A percentile compares a stretch with the other conserved stretches of the same genome.
Conservation (phyloP, 2,888 invertebrate species). For the Stenchaetothrips biformis region DNA sequence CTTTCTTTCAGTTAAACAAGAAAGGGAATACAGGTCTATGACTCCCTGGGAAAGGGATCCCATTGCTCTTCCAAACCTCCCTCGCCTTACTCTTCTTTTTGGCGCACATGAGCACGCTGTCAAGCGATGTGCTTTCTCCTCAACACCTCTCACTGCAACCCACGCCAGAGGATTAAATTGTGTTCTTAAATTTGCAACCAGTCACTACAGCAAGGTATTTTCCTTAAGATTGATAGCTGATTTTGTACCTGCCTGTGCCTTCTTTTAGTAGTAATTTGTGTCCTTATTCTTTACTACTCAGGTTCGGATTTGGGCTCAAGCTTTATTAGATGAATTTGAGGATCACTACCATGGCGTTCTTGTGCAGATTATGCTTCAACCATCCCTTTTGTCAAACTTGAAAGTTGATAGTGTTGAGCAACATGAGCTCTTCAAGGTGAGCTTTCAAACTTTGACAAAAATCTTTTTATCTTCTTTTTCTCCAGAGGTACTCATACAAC, state of each 20-base stretch:
- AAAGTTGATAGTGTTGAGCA: conserved; percentile 54
- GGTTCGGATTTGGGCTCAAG: conserved; percentile 64
- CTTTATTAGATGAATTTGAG: conserved; percentile 57
- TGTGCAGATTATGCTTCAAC: conserved; percentile 62
- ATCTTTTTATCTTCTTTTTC: not conserved
- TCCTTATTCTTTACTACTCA: conserved; percentile 39
- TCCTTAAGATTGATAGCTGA: conserved; percentile 33
- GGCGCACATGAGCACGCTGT: conserved; percentile 40
- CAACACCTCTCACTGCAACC: conserved; percentile 51
- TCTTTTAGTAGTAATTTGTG: conserved; percentile 27
- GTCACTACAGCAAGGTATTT: conserved; percentile 61
- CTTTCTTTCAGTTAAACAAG: conserved; percentile 42
- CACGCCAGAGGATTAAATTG: conserved; percentile 58
- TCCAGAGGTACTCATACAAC: too few species aligned
- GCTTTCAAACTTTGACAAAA: not conserved
- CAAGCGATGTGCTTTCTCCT: conserved; percentile 45
- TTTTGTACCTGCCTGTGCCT: not conserved
- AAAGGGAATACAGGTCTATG: not conserved
- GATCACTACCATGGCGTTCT: conserved; percentile 55
- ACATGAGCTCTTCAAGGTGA: conserved; percentile 65
- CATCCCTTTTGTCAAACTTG: conserved; percentile 58
- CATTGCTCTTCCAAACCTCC: not conserved
- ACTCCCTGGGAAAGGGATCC: not conserved
- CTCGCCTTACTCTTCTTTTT: not conserved
- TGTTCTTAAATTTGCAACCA: conserved; percentile 58